These are phyloP conservation scores for Siderastrea radians DNA, from an alignment of 92 coral and sea anemone species.

Conservation along the genomic window DNA sequence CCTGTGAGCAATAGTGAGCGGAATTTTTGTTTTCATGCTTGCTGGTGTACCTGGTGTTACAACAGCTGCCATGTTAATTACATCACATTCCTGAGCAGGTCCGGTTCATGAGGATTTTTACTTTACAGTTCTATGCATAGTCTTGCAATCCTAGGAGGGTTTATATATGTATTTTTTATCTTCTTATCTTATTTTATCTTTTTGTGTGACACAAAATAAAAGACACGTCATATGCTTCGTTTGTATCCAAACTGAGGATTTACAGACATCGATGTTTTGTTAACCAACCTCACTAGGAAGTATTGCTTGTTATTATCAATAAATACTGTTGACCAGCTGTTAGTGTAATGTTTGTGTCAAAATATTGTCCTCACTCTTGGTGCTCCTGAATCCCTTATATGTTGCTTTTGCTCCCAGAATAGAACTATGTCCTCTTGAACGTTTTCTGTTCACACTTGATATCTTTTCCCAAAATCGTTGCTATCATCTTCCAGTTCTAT, in stretches of 20 bases:
- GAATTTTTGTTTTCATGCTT: too few relatives aligned
- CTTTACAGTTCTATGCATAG: constrained; percentile 54
- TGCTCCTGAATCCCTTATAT: constrained; percentile 65
- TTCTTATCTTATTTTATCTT: not conserved
- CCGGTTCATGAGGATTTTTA: constrained; percentile 58
- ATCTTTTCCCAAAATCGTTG: constrained; percentile 30
- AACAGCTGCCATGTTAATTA: not conserved
- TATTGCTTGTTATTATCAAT: too few relatives aligned
- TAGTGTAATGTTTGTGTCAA: too few relatives aligned
- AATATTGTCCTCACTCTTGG: constrained; percentile 34
- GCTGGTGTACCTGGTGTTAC: too few relatives aligned
- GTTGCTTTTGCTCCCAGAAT: constrained; percentile 49
- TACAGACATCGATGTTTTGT: too few relatives aligned
- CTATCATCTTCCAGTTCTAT: constrained; percentile 38
- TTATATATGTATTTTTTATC: not conserved
- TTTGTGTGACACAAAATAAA: not conserved
- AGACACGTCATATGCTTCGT: not conserved
- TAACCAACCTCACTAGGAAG: too few relatives aligned
- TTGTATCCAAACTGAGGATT: not conserved
- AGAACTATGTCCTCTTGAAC: constrained; percentile 47
- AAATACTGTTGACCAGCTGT: not conserved
- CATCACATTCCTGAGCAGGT: constrained; percentile 40
- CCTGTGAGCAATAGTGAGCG: too few relatives aligned
- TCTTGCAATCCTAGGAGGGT: constrained; percentile 28
- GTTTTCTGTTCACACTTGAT: not conserved